phyloP scores from a whole-genome alignment of 2,888 invertebrate species.

The Phyllotreta cruciferae region DNA sequence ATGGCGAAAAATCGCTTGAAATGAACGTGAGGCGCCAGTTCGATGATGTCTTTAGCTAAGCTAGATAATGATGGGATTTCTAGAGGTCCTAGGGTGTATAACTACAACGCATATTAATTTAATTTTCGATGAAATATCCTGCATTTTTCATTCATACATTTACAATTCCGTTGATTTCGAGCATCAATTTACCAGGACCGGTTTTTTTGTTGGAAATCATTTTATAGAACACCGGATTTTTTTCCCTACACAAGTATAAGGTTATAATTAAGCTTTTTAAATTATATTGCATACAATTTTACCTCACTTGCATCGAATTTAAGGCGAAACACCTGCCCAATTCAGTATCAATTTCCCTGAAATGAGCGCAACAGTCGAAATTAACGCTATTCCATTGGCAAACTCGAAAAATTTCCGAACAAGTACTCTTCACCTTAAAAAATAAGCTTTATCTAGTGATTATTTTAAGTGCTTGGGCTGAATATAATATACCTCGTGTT shows the following conservation, averaged over 20 bases:
- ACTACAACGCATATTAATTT: conserved; percentile 55
- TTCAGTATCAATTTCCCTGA: conserved; percentile 71
- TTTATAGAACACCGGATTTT: conserved; percentile 50
- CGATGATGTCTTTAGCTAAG: conserved; percentile 67
- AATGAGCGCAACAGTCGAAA: conserved; percentile 73
- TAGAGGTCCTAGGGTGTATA: conserved; percentile 70
- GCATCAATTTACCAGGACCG: conserved; percentile 68
- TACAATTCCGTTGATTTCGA: conserved; percentile 62
- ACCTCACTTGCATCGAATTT: conserved; percentile 71
- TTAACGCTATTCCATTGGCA: conserved; percentile 69
- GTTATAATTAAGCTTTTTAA: background rate
- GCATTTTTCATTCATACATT: conserved; percentile 60
- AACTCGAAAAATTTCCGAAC: conserved; percentile 64
- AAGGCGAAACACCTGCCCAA: conserved; percentile 72
- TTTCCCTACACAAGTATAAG: conserved; percentile 32
- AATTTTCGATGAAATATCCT: background rate
- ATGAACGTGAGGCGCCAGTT: conserved; percentile 66
- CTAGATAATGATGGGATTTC: conserved; percentile 76
- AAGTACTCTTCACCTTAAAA: conserved; percentile 61
- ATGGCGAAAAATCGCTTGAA: conserved; percentile 57
- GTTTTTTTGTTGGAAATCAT: conserved; percentile 71
- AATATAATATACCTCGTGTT: conserved; percentile 58
- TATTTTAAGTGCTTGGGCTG: background rate
- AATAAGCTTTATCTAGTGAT: background rate
- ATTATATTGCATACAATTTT: conserved; percentile 36